These are phyloP conservation scores for Brenthis daphne DNA, from an alignment of 2,888 invertebrate genomes.

Conservation along the genomic window DNA sequence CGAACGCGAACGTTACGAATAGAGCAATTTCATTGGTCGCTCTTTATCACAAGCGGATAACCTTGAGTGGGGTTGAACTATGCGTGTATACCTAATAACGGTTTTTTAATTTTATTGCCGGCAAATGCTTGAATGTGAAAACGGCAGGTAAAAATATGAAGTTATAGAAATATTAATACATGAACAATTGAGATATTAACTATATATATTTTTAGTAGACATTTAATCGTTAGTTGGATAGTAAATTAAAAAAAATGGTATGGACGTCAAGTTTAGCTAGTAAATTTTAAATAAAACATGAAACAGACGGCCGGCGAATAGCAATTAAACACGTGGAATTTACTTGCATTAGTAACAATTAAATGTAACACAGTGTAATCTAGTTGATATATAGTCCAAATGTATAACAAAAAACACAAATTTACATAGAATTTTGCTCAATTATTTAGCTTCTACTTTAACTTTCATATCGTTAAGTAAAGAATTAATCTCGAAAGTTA, in stretches of 20 bases:
- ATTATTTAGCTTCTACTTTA: too few species aligned
- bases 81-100: slow-evolving; percentile 62
- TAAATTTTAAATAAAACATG: not conserved
- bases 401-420: too few species aligned
- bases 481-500: not conserved
- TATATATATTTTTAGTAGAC: not conserved
- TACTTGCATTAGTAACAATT: not conserved
- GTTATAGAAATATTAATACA: not conserved
- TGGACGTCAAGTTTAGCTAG: not conserved
- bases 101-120: slow-evolving; percentile 41
- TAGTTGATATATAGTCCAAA: too few species aligned
- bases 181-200: not conserved
- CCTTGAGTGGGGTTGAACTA: slow-evolving; percentile 62
- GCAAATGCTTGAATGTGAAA: slow-evolving; percentile 16
- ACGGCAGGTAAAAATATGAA: slow-evolving; percentile 10
- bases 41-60: slow-evolving; percentile 69
- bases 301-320: slow-evolving; percentile 29
- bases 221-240: not conserved
- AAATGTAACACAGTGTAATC: not conserved
- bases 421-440: too few species aligned
- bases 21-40: slow-evolving; percentile 62
- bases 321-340: slow-evolving; percentile 33
- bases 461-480: not conserved
- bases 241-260: not conserved
- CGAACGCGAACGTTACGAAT: slow-evolving; percentile 68